These are phyloP conservation scores for Bemisia tabaci DNA, from an alignment of 1,140 invertebrate species.

Conservation along the genomic window DNA sequence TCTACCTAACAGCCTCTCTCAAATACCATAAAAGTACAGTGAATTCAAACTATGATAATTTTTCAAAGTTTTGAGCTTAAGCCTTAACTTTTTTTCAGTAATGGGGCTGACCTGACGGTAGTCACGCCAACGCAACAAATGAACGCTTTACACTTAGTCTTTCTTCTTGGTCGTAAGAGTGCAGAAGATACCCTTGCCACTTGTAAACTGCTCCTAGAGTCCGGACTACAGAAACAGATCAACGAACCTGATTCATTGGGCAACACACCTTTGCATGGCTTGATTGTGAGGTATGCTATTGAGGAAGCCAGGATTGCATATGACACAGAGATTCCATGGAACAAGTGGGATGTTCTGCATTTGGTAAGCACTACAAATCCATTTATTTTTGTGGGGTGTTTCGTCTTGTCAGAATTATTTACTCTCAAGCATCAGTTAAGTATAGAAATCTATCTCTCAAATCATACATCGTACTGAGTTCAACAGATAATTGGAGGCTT, in stretches of 20 bases:
- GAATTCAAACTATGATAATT: too few species aligned
- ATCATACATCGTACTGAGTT: too few species aligned
- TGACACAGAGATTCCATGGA: slow-evolving; percentile 42
- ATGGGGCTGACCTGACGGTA: slow-evolving; percentile 50
- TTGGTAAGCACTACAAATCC: slow-evolving; percentile 34
- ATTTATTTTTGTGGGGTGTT: not conserved
- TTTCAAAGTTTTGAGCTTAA: too few species aligned
- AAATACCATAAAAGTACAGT: too few species aligned
- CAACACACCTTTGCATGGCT: slow-evolving; percentile 45
- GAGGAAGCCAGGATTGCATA: slow-evolving; percentile 55
- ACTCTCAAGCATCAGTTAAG: too few species aligned
- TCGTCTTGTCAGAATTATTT: too few species aligned
- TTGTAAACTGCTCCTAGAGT: slow-evolving; percentile 46
- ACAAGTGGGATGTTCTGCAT: slow-evolving; percentile 56
- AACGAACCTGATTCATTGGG: slow-evolving; percentile 55
- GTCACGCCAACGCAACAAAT: slow-evolving; percentile 57
- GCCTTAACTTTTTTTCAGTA: too few species aligned
- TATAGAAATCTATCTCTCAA: too few species aligned
- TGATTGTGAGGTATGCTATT: slow-evolving; percentile 54
- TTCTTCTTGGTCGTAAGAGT: slow-evolving; percentile 46
- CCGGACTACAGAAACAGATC: slow-evolving; percentile 52
- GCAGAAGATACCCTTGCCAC: slow-evolving; percentile 53
- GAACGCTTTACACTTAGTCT: slow-evolving; percentile 51
- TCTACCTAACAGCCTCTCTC: too few species aligned
- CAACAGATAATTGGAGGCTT: too few species aligned